Percentiles rank a stretch among this genome's conserved stretches.
phyloP scores from a whole-genome alignment of 1,140 invertebrate species.

The Lordiphosa mommai region DNA sequence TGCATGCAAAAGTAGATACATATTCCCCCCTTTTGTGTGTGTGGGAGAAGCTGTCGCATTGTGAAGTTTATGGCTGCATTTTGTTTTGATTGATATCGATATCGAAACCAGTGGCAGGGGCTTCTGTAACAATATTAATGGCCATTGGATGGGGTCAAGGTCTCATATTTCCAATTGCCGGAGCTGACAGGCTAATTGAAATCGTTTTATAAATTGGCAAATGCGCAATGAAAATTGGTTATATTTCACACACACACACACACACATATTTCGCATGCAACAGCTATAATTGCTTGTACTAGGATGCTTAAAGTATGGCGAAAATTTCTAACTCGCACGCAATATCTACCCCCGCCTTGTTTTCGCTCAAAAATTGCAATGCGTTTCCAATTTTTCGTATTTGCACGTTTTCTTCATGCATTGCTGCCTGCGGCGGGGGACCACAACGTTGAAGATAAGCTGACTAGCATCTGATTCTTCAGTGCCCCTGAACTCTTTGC shows the following conservation, averaged over 20 bases:
- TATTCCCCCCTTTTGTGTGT: not conserved
- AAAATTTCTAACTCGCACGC: slow-evolving; percentile 1
- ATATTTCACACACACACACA: not conserved
- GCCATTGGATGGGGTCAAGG: slow-evolving; percentile 23
- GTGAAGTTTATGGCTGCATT: slow-evolving; percentile 20
- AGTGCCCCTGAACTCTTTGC: slow-evolving; percentile 57
- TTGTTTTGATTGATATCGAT: slow-evolving; percentile 61
- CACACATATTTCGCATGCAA: not conserved
- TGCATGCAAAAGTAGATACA: slow-evolving; percentile 6
- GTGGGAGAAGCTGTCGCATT: not conserved
- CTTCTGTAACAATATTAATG: slow-evolving; percentile 6
- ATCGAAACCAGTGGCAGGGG: not conserved
- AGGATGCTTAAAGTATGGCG: not conserved
- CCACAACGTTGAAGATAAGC: not conserved
- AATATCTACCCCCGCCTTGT: not conserved
- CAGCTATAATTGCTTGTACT: not conserved
- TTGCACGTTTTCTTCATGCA: slow-evolving; percentile 31
- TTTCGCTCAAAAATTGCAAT: slow-evolving; percentile 2
- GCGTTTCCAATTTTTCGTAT: slow-evolving; percentile 31
- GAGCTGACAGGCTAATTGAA: not conserved
- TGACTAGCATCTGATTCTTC: slow-evolving; percentile 15
- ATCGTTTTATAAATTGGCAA: not conserved
- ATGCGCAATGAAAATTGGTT: not conserved
- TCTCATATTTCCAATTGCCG: slow-evolving; percentile 11
- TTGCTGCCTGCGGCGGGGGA: slow-evolving; percentile 13